Conservation (phyloP, 2,113 vertebrate species). For the Pontoporia blainvillei region DNA sequence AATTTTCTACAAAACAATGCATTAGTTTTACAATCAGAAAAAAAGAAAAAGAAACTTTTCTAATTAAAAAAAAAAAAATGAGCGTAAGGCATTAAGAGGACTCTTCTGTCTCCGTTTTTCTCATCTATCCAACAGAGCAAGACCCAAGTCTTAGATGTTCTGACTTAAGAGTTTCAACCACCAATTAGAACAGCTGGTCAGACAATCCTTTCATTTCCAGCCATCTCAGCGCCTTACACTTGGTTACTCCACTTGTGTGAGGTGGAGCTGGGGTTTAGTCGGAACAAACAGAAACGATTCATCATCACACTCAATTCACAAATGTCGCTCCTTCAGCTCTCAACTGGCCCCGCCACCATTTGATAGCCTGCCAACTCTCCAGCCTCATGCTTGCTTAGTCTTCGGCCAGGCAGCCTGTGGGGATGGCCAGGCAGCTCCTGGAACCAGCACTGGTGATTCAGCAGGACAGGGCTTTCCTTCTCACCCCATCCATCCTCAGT, state of each 20-base stretch:
- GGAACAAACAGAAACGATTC: slow-evolving; percentile 41
- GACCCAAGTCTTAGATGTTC: neutral
- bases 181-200: neutral
- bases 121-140: neutral
- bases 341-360: neutral
- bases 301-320: slow-evolving; percentile 42
- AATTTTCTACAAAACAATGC: neutral
- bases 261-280: neutral
- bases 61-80: neutral
- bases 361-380: neutral
- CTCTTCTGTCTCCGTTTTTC: neutral
- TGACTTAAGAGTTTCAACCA: neutral
- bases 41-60: neutral
- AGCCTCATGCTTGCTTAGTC: neutral
- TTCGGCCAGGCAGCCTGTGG: neutral
- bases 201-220: neutral
- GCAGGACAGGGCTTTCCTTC: neutral
- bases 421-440: neutral
- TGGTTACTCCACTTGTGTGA: neutral
- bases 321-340: neutral
- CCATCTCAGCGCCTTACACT: neutral
- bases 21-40: neutral
- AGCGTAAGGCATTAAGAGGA: neutral
- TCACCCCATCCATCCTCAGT: neutral
- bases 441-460: neutral